phyloP scores from a whole-genome alignment of 2,113 vertebrate species.

The Xenopus laevis region DNA sequence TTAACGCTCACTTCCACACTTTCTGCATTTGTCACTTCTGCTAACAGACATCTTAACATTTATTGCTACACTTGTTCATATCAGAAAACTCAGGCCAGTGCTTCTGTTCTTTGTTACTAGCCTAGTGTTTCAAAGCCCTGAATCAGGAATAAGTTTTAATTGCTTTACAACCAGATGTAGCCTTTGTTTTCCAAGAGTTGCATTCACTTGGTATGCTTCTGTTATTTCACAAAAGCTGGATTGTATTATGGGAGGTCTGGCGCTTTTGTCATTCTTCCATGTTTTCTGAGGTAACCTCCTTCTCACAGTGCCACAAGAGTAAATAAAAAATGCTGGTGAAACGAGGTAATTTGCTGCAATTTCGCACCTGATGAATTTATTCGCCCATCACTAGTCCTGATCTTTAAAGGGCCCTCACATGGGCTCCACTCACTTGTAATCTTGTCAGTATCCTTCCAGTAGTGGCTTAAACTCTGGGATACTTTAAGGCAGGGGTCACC shows the following conservation, averaged over 20 bases:
- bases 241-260: slow-evolving; percentile 29
- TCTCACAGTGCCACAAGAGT: slow-evolving; percentile 1
- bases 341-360: too few species aligned
- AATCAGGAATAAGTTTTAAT: slow-evolving; percentile 23
- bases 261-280: slow-evolving; percentile 32
- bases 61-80: slow-evolving; percentile 2
- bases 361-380: too few species aligned
- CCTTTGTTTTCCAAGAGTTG: slow-evolving; percentile 26
- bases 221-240: slow-evolving; percentile 32
- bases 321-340: background rate
- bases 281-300: slow-evolving; percentile 31
- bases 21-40: background rate
- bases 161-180: slow-evolving; percentile 24
- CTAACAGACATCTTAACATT: slow-evolving; percentile 2
- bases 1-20: background rate
- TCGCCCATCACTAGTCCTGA: too few species aligned
- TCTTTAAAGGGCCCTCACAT: too few species aligned
- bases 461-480: too few species aligned
- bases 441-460: too few species aligned
- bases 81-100: background rate
- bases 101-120: slow-evolving; percentile 28
- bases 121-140: slow-evolving; percentile 20
- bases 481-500: too few species aligned
- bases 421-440: too few species aligned
- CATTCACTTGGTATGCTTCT: slow-evolving; percentile 27